Percentiles rank a stretch among this genome's conserved stretches.
Conservation (phyloP, 2,888 invertebrate species). For the Colostygia pectinataria region DNA sequence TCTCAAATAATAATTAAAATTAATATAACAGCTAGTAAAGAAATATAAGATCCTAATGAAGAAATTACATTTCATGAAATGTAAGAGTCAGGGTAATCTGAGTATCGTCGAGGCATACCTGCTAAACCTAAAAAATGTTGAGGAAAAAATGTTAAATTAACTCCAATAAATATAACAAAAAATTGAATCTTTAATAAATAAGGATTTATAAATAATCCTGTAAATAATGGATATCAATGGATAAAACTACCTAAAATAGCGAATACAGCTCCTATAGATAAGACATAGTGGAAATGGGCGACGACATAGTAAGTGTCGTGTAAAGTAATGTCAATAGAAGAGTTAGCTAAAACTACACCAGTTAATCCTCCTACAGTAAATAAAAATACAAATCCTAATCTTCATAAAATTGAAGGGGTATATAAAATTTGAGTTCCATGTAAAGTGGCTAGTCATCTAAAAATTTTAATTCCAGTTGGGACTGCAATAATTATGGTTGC, state of each 20-base stretch:
- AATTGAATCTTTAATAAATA: conserved; percentile 87
- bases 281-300: conserved; percentile 91
- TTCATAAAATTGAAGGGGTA: conserved; percentile 84
- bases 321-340: conserved; percentile 88
- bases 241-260: conserved; percentile 89
- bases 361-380: conserved; percentile 90
- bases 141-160: conserved; percentile 92
- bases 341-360: conserved; percentile 87
- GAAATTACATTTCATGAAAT: conserved; percentile 86
- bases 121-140: conserved; percentile 85
- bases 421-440: conserved; percentile 85
- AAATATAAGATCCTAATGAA: conserved; percentile 86
- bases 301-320: conserved; percentile 94
- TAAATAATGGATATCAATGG: conserved; percentile 88
- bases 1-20: conserved; percentile 86
- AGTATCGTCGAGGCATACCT: conserved; percentile 88
- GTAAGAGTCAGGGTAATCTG: conserved; percentile 87
- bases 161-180: conserved; percentile 87
- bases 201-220: conserved; percentile 83
- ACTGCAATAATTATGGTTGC: conserved; percentile 94
- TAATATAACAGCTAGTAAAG: conserved; percentile 81
- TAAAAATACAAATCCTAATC: conserved; percentile 89
- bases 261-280: conserved; percentile 91
- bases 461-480: conserved; percentile 93
- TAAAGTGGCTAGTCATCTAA: conserved; percentile 88